These are phyloP conservation scores for Oreochromis grahami DNA, from an alignment of 2,797 vertebrate species.

Conservation along the genomic window DNA sequence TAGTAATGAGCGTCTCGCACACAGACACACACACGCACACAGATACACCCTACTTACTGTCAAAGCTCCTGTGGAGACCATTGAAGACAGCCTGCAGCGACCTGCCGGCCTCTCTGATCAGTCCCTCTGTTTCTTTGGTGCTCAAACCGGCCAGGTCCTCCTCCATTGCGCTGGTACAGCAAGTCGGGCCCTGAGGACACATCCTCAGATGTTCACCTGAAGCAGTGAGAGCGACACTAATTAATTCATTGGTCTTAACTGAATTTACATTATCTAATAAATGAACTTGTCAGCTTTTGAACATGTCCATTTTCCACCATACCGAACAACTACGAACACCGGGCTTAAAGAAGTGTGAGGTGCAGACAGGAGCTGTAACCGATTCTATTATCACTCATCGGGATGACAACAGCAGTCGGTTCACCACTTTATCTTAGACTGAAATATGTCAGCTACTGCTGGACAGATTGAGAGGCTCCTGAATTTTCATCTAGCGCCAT, in stretches of 20 bases:
- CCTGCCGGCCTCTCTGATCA: slow-evolving; percentile 84
- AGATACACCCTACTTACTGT: slow-evolving; percentile 78
- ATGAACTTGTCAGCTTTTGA: neutral
- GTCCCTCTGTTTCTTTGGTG: slow-evolving; percentile 82
- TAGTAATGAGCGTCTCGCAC: slow-evolving; percentile 42
- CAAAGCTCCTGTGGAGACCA: slow-evolving; percentile 85
- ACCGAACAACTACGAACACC: neutral
- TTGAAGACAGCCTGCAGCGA: slow-evolving; percentile 82
- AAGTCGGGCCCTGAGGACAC: slow-evolving; percentile 92
- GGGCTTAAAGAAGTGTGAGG: no score
- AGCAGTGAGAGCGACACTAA: neutral
- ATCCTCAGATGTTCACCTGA: slow-evolving; percentile 92
- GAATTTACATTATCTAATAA: neutral
- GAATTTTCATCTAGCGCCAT: neutral
- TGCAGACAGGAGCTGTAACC: neutral
- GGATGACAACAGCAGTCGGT: neutral
- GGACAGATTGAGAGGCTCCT: neutral
- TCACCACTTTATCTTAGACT: neutral
- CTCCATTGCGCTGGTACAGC: slow-evolving; percentile 94
- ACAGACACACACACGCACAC: neutral
- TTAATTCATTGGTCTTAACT: neutral
- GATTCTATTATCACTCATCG: neutral
- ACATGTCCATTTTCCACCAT: neutral
- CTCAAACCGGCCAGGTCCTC: slow-evolving; percentile 86
- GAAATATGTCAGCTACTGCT: neutral